Evolutionary conservation across 2,797 vertebrate genomes (phyloP).

Genomic region (Acanthurus leucopareius): DNA sequence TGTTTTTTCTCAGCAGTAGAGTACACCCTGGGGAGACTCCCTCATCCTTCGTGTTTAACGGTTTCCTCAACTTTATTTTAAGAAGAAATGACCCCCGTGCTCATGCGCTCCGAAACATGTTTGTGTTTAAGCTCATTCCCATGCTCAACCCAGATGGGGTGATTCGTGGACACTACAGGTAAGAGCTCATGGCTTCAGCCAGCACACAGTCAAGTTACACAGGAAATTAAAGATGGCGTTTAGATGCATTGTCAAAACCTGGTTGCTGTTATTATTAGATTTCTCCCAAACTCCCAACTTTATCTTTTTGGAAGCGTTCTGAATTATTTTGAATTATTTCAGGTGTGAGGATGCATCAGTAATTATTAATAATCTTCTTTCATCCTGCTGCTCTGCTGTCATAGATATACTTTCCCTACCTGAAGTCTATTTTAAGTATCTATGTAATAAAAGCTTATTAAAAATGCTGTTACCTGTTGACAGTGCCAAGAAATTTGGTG

Average conservation of each 20-base stretch:
- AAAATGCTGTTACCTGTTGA: background rate
- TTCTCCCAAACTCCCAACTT: background rate
- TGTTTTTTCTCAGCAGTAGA: conserved; percentile 97
- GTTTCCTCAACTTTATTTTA: conserved; percentile 96
- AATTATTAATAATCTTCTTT: background rate
- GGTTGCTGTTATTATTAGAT: background rate
- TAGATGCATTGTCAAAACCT: background rate
- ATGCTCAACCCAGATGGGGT: conserved; percentile 99
- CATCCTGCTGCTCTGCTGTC: too few relatives aligned
- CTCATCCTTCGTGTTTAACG: conserved; percentile 97
- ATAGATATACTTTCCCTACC: background rate
- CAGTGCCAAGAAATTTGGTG: background rate
- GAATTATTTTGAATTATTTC: background rate
- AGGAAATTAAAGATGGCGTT: background rate
- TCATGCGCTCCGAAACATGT: conserved; percentile 91
- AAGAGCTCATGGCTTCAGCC: background rate
- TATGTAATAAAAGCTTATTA: background rate
- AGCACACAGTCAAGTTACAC: background rate
- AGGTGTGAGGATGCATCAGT: background rate
- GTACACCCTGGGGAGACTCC: conserved; percentile 98
- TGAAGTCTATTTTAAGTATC: background rate
- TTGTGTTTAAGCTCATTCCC: conserved; percentile 97
- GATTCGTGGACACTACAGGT: conserved; percentile 96
- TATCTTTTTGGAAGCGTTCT: background rate
- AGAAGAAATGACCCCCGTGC: conserved; percentile 94